A percentile compares a stretch with the other conserved stretches of the same genome.
Conservation (phyloP, 2,888 invertebrate species). For the Agriopis leucophaearia region DNA sequence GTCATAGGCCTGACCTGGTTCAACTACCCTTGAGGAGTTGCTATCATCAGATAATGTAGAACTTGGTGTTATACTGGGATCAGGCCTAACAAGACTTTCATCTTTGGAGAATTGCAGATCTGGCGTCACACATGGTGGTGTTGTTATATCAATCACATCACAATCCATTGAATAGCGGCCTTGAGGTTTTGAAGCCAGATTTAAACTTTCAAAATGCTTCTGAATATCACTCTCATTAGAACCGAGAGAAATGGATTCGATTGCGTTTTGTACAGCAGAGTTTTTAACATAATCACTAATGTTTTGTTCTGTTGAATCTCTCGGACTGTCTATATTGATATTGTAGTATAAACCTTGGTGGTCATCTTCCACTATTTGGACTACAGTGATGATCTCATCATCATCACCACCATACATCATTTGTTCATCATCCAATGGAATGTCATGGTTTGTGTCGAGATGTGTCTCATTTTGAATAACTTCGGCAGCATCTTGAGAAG, state of each 20-base stretch:
- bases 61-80: constrained; percentile 79
- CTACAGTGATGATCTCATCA: constrained; percentile 82
- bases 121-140: constrained; percentile 64
- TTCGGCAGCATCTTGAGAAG: constrained; percentile 38
- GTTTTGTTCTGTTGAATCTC: constrained; percentile 50
- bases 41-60: constrained; percentile 81
- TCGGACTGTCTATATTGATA: constrained; percentile 74
- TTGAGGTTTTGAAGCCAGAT: constrained; percentile 59
- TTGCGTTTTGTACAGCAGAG: constrained; percentile 48
- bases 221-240: constrained; percentile 67
- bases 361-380: constrained; percentile 83
- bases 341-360: constrained; percentile 76
- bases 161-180: constrained; percentile 63
- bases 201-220: constrained; percentile 75
- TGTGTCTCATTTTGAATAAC: constrained; percentile 42
- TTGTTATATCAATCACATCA: constrained; percentile 58
- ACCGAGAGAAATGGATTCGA: constrained; percentile 17
- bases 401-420: constrained; percentile 73
- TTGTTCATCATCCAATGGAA: constrained; percentile 65
- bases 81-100: constrained; percentile 68
- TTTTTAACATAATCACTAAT: constrained; percentile 36
- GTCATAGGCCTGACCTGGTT: constrained; percentile 72
- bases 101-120: constrained; percentile 65
- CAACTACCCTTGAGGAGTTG: constrained; percentile 74
- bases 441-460: constrained; percentile 53